Evolutionary conservation across 2,113 vertebrate species (phyloP), one percentile per base, ranked within the genome.

Genomic region (Heterocephalus glaber): DNA sequence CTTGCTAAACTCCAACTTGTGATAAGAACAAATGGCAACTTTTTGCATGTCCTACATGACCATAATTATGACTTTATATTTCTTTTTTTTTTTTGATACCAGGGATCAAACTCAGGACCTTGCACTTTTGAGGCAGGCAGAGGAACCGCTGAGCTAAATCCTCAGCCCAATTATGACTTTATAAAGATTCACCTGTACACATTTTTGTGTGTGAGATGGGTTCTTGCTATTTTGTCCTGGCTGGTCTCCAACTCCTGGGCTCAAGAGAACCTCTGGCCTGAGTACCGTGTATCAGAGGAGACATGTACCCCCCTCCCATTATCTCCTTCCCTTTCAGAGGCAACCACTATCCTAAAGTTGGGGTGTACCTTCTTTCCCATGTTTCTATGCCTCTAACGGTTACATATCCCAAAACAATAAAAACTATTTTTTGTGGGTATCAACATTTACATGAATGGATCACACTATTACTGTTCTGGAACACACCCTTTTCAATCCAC

Each of bases 141-240:
- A n/a, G n/a, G n/a, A n/a, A n/a, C n/a, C n/a, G n/a, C n/a, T n/a
- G n/a, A n/a, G n/a, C n/a, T n/a, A n/a, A n/a, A n/a, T n/a, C n/a
- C n/a, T n/a, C n/a, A n/a, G n/a, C n/a, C n/a, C n/a, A 83, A 89
- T 72, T 65, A 86, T 70, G 47, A 56, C 88, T 77, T 89, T 86
- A 90, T 63, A 82, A 91, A 90, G 49, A 84, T 49, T 72, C 3
- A 17, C 35, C 33, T 54, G 28, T 19, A 88, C 68, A 12, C 35
- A 12, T 26, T 28, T 72, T 26, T 65, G 6, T 41, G 54, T 72
- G 26, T 74, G 9, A 41, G 38, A 44, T 74, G 70, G 11, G 38
- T 22, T 44, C 24, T 26, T 44, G 11, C 70, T 74, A 74, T 74
- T 74, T 74, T 74, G 41, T 44, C 41, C 41, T 26, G 24, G 72